Evolutionary conservation across 2,797 vertebrate species (phyloP).

Genomic region (Acipenser ruthenus): DNA sequence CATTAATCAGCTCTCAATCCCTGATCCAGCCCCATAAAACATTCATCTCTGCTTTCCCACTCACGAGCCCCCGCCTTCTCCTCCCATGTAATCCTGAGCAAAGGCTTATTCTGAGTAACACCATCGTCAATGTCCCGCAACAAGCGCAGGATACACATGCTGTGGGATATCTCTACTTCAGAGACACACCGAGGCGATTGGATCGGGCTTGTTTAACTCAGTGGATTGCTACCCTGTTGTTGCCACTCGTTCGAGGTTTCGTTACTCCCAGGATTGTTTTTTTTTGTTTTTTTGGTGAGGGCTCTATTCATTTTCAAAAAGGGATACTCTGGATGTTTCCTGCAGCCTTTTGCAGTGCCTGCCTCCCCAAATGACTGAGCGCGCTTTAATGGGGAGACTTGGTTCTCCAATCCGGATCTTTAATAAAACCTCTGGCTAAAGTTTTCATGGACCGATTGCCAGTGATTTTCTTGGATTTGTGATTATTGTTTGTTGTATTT

Average conservation of each 20-base stretch:
- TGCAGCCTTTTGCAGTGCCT: slow-evolving; percentile 34
- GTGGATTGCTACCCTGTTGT: slow-evolving; percentile 25
- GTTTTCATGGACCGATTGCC: slow-evolving; percentile 49
- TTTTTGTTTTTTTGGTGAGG: slow-evolving; percentile 34
- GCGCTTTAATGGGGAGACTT: slow-evolving; percentile 54
- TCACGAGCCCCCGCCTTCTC: slow-evolving; percentile 25
- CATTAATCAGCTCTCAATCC: slow-evolving; percentile 76
- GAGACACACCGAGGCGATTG: slow-evolving; percentile 30
- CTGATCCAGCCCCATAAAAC: slow-evolving; percentile 60
- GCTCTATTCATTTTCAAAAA: slow-evolving; percentile 33
- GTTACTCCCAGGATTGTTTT: slow-evolving; percentile 1
- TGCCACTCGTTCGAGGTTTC: no score
- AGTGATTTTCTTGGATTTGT: slow-evolving; percentile 47
- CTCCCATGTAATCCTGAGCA: slow-evolving; percentile 29
- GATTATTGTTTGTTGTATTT: slow-evolving; percentile 19
- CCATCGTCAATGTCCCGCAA: slow-evolving; percentile 42
- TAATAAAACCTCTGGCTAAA: slow-evolving; percentile 61
- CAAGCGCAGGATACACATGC: slow-evolving; percentile 30
- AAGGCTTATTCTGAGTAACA: slow-evolving; percentile 41
- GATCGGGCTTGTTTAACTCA: slow-evolving; percentile 40
- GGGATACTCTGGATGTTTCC: slow-evolving; percentile 54
- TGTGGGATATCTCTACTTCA: slow-evolving; percentile 37
- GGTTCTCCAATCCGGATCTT: slow-evolving; percentile 49
- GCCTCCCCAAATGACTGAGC: slow-evolving; percentile 58
- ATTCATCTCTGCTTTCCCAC: slow-evolving; percentile 47